A percentile compares a stretch with the other conserved stretches of the same genome.
Conservation (phyloP, 2,888 invertebrate genomes). For the Troides helena region DNA sequence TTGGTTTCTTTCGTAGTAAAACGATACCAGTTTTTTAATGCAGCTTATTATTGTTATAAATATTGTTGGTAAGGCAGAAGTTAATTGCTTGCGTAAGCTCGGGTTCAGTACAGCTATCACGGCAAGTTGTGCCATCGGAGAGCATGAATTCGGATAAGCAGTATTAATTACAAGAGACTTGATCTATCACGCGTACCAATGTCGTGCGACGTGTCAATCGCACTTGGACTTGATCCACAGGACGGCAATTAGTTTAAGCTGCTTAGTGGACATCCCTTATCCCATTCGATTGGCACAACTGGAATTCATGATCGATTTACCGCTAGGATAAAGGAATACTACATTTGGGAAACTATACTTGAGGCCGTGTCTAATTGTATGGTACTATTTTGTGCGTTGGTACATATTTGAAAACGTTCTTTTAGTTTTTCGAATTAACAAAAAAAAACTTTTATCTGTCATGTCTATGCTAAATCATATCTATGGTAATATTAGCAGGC, state of each 20-base stretch:
- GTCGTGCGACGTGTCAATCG: constrained; percentile 53
- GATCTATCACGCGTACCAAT: constrained; percentile 51
- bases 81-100: neutral
- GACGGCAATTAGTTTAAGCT: constrained; percentile 48
- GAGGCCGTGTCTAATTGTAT: neutral
- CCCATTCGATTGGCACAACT: constrained; percentile 23
- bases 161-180: constrained; percentile 54
- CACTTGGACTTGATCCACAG: constrained; percentile 44
- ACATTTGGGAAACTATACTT: neutral
- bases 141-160: constrained; percentile 26
- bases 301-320: constrained; percentile 3
- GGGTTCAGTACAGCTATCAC: neutral
- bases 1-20: too few species aligned
- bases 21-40: too few species aligned
- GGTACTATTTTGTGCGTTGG: too few species aligned
- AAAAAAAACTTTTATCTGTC: constrained; percentile 1
- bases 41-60: neutral
- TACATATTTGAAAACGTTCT: too few species aligned
- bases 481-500: constrained; percentile 66
- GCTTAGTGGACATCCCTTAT: constrained; percentile 36
- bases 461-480: constrained; percentile 38
- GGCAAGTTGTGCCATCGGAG: neutral
- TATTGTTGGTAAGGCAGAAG: neutral
- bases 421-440: neutral
- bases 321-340: neutral